Evolutionary conservation across 2,888 invertebrate species (phyloP).

Genomic region (Agrypnus murinus): DNA sequence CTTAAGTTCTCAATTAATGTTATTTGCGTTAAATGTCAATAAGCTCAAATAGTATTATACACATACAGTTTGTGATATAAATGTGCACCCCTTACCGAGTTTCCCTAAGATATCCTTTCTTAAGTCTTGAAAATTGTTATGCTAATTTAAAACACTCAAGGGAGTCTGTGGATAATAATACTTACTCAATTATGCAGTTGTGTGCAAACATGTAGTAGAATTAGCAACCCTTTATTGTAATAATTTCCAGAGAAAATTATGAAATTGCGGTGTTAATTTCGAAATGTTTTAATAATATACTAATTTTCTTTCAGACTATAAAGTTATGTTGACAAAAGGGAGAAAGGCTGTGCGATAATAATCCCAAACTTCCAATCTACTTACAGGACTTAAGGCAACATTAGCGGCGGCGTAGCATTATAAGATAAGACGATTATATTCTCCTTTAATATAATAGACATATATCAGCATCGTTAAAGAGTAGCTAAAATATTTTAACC

Average conservation of each 20-base stretch:
- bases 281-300: slow-evolving; percentile 12
- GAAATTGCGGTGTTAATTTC: slow-evolving; percentile 1
- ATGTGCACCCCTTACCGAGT: too few species aligned
- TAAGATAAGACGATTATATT: slow-evolving; percentile 44
- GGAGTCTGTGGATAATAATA: slow-evolving; percentile 19
- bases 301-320: slow-evolving; percentile 10
- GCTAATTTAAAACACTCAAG: slow-evolving; percentile 12
- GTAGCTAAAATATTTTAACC: slow-evolving; percentile 28
- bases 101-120: background rate
- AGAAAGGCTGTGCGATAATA: slow-evolving; percentile 32
- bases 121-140: slow-evolving; percentile 6
- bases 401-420: slow-evolving; percentile 45
- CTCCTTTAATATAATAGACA: slow-evolving; percentile 40
- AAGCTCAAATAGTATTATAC: too few species aligned
- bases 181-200: slow-evolving; percentile 23
- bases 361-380: slow-evolving; percentile 43
- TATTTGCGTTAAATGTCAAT: too few species aligned
- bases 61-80: too few species aligned
- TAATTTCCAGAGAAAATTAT: background rate
- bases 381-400: slow-evolving; percentile 44
- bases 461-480: slow-evolving; percentile 35
- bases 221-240: slow-evolving; percentile 9
- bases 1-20: too few species aligned
- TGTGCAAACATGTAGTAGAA: slow-evolving; percentile 23
- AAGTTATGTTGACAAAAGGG: slow-evolving; percentile 20